These are phyloP conservation scores for Oplegnathus fasciatus DNA, from an alignment of 2,113 vertebrate species.

Conservation along the genomic window DNA sequence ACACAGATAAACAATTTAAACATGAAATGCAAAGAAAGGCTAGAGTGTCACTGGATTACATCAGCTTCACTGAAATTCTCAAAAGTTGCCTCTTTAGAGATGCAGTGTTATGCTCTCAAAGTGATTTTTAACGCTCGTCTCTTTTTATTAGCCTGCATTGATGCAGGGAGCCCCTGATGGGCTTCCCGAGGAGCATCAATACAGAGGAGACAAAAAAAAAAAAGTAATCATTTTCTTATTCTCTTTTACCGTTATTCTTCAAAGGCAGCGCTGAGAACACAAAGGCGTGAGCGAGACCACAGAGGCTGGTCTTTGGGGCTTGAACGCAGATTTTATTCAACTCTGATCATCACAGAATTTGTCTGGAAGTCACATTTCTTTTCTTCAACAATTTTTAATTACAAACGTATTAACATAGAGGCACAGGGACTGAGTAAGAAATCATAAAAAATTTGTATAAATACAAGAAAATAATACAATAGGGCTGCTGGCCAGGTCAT, in stretches of 20 bases:
- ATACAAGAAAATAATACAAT: background rate
- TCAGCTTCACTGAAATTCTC: conserved; percentile 38
- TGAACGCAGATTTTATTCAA: conserved; percentile 25
- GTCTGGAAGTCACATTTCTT: conserved; percentile 19
- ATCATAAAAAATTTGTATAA: background rate
- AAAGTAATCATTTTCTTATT: background rate
- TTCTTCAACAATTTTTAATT: conserved; percentile 11
- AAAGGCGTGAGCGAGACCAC: conserved; percentile 8
- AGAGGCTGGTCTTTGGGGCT: background rate
- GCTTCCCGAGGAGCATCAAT: conserved; percentile 30
- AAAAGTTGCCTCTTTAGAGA: conserved; percentile 27
- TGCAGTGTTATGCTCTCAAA: conserved; percentile 19
- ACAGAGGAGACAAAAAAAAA: conserved; percentile 18
- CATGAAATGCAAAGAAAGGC: background rate
- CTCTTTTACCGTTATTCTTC: conserved; percentile 27
- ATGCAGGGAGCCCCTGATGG: conserved; percentile 23
- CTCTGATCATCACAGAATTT: conserved; percentile 17
- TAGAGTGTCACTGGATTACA: conserved; percentile 38
- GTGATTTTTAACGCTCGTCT: conserved; percentile 29
- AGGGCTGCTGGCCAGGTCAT: background rate
- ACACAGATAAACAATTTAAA: conserved; percentile 5
- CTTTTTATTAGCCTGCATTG: conserved; percentile 37
- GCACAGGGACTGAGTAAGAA: background rate
- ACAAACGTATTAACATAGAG: conserved; percentile 7
- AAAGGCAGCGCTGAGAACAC: conserved; percentile 2